Evolutionary conservation across 2,888 invertebrate genomes (phyloP).

Genomic region (Punctoribates punctum): DNA sequence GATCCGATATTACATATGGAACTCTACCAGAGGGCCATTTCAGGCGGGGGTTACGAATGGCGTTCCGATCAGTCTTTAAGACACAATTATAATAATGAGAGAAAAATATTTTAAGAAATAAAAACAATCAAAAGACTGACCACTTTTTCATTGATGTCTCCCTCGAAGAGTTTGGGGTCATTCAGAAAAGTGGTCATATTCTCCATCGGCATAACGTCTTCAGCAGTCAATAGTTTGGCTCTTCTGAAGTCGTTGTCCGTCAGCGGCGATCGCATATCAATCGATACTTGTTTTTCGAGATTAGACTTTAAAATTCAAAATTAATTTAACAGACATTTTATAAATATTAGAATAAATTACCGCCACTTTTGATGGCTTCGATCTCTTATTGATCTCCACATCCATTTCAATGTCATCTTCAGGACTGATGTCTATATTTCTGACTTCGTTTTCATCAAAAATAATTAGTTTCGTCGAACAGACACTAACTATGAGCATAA

Average conservation of each 20-base stretch:
- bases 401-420: too few species aligned
- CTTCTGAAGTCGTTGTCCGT: background rate
- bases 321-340: background rate
- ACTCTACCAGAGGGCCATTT: slow-evolving; percentile 24
- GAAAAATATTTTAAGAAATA: background rate
- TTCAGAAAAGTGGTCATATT: background rate
- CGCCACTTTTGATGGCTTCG: background rate
- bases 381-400: too few species aligned
- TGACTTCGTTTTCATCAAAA: too few species aligned
- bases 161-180: slow-evolving; percentile 27
- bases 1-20: slow-evolving; percentile 26
- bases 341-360: background rate
- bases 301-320: background rate
- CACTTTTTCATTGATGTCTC: slow-evolving; percentile 50
- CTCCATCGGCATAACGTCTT: background rate
- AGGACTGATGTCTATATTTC: too few species aligned
- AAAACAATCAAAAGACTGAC: background rate
- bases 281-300: background rate
- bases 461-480: too few species aligned
- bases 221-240: background rate
- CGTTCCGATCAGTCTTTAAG: slow-evolving; percentile 60
- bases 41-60: background rate
- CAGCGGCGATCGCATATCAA: background rate
- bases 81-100: background rate
- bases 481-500: too few species aligned